These are phyloP conservation scores for Aythya baeri DNA, from an alignment of 2,113 vertebrate genomes.

Conservation along the genomic window DNA sequence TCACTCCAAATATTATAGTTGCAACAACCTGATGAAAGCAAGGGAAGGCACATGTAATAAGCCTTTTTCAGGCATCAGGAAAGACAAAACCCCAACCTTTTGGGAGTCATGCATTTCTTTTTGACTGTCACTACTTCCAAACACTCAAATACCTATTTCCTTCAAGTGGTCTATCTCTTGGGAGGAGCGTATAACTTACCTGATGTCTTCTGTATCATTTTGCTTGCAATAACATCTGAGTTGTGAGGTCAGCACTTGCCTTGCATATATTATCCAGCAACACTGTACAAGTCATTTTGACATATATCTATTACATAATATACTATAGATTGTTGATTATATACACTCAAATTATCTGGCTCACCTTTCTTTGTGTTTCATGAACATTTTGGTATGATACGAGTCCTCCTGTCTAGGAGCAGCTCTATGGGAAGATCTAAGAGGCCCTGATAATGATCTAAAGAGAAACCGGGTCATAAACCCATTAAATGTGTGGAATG, in stretches of 20 bases:
- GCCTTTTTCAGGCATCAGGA: not conserved
- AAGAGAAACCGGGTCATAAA: not conserved
- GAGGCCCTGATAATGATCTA: not conserved
- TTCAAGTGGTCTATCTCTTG: not conserved
- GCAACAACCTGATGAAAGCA: not conserved
- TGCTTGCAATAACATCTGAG: not conserved
- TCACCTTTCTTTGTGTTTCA: not conserved
- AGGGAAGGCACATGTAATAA: fast-evolving
- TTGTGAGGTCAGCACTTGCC: not conserved
- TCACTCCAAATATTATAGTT: not conserved
- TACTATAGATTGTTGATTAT: not conserved
- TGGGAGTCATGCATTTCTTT: not conserved
- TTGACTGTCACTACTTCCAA: not conserved
- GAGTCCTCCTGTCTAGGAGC: not conserved
- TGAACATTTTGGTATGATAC: not conserved
- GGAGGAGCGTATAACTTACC: not conserved
- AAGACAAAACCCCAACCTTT: not conserved
- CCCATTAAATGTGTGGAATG: not conserved
- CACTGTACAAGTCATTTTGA: not conserved
- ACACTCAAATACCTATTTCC: not conserved
- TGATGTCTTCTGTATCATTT: not conserved
- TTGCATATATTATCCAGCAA: not conserved
- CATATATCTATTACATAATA: not conserved
- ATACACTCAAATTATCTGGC: not conserved
- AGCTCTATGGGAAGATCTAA: not conserved